Base-by-base conservation (phyloP, 2,797 vertebrate species). In the Sarcoramphus papa region DNA sequence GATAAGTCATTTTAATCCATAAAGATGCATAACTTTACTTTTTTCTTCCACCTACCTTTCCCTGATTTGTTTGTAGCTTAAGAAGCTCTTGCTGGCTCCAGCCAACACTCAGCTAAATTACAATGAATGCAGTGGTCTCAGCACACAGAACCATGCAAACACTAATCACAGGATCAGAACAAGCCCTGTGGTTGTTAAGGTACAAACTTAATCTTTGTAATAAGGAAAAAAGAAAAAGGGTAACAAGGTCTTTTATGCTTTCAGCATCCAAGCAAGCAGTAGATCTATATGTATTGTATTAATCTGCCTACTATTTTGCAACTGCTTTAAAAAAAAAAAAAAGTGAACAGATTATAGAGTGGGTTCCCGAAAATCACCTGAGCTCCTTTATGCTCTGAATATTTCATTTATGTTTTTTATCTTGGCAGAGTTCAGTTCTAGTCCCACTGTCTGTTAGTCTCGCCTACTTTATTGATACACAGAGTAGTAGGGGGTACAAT, bases 21-120 rank as follows among this genome's bases (percentile, higher is more conserved):
- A 85, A 74, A 93, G 74, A 91, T 93, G 65, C 41, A 3, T 98
- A 97, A 97, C 82, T 87, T 73, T 70, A 47, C 56, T 93, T 91
- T 96, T 86, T 77, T 88, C 63, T 86, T 65, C 78, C 63, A 41
- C 57, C 47, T 82, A 57, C 63, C 62, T 97, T 98, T 97, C 91
- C 78, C 96, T 97, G 62, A 74, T 97, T 41, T 98, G 50, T 97
- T 96, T 97, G 95, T 98, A 99, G 99, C 98, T 99, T 98, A 99
- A 99, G 99, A 99, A 99, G 98, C 99, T 99, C 98, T 98, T 99
- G 98, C 98, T 99, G 99, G 99, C 99, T 95, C 99, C 99, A 54
- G 99, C 99, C 97, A 99, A 99, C 98, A 99, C 99, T 98, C 99
- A 99, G 98, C 98, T 99, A 98, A 99, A 99, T 99, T 99, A 99